These are phyloP conservation scores for Miichthys miiuy DNA, from an alignment of 2,797 vertebrate genomes.

Conservation along the genomic window DNA sequence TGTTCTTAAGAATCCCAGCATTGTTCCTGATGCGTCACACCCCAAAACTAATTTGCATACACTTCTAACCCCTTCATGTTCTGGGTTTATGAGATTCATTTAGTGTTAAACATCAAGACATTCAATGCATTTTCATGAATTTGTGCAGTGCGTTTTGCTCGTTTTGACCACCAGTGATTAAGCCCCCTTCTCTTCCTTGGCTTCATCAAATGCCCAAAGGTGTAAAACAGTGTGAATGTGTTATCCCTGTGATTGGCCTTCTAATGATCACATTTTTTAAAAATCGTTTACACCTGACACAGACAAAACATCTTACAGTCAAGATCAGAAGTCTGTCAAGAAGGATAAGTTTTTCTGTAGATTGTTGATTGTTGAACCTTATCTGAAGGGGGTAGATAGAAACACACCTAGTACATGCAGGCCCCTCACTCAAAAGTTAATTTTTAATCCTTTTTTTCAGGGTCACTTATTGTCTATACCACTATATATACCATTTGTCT, in stretches of 20 bases:
- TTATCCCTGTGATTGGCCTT: neutral
- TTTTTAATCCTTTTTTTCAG: constrained; percentile 53
- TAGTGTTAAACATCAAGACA: neutral
- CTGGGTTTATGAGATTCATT: neutral
- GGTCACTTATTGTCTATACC: neutral
- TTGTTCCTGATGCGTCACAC: constrained; percentile 25
- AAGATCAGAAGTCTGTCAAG: neutral
- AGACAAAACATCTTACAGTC: neutral
- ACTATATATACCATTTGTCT: constrained; percentile 50
- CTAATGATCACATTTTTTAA: neutral
- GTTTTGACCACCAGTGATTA: neutral
- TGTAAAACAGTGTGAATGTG: neutral
- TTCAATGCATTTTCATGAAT: neutral
- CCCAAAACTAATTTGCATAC: constrained; percentile 1
- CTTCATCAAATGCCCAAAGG: neutral
- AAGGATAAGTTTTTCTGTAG: neutral
- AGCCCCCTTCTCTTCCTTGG: neutral
- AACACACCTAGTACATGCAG: constrained; percentile 21
- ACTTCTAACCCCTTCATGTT: neutral
- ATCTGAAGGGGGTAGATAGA: constrained; percentile 24
- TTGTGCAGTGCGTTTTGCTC: too few relatives aligned
- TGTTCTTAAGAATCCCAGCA: constrained; percentile 22
- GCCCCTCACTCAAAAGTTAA: constrained; percentile 56
- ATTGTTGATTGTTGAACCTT: constrained; percentile 17
- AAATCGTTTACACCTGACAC: neutral